These are phyloP conservation scores for Centrocercus urophasianus DNA, from an alignment of 2,113 vertebrate genomes.

Conservation along the genomic window DNA sequence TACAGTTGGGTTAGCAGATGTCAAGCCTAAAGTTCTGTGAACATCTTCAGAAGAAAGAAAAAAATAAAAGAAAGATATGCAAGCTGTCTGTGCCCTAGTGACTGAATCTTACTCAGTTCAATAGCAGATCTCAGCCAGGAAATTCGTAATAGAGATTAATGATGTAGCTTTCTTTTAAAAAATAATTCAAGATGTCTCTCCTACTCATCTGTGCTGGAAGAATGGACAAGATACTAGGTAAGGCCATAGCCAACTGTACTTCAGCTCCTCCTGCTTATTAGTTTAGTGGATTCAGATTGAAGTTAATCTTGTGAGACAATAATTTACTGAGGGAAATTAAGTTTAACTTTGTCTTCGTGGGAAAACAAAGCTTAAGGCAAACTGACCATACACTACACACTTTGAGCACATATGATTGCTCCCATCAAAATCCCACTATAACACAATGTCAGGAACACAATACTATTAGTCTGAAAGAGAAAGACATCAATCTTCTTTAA, in stretches of 20 bases:
- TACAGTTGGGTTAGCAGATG: not conserved
- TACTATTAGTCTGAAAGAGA: not conserved
- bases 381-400: not conserved
- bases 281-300: not conserved
- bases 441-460: not conserved
- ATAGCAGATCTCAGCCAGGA: not conserved
- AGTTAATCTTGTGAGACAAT: not conserved
- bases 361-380: not conserved
- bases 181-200: not conserved
- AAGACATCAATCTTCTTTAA: not conserved
- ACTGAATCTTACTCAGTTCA: not conserved
- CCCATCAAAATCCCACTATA: not conserved
- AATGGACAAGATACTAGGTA: not conserved
- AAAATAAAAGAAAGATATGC: not conserved
- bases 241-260: not conserved
- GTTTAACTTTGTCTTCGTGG: not conserved
- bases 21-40: not conserved
- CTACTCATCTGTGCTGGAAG: not conserved
- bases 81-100: not conserved
- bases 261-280: not conserved
- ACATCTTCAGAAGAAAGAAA: not conserved
- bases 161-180: not conserved
- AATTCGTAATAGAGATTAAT: not conserved
- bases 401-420: not conserved
- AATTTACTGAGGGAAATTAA: not conserved